phyloP scores from a whole-genome alignment of 1,140 invertebrate genomes.

The Leptinotarsa texana region DNA sequence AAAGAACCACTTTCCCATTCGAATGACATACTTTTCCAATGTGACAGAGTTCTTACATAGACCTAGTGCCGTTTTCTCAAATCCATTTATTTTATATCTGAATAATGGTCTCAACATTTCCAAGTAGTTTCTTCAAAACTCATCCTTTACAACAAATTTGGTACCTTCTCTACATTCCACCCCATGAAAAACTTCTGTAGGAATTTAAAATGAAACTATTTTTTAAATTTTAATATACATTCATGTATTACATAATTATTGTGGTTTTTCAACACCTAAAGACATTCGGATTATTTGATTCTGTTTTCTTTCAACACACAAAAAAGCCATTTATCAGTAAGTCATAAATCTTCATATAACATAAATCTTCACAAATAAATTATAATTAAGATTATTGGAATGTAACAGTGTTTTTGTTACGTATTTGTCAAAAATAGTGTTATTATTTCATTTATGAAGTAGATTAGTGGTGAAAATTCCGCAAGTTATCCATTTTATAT shows the following conservation, averaged over 20 bases:
- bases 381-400: conserved; percentile 30
- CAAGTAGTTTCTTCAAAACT: neutral
- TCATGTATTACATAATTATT: conserved; percentile 54
- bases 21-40: too few relatives aligned
- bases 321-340: conserved; percentile 46
- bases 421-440: conserved; percentile 48
- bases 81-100: neutral
- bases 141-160: neutral
- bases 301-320: conserved; percentile 50
- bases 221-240: conserved; percentile 48
- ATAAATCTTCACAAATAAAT: conserved; percentile 22
- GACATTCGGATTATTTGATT: conserved; percentile 53
- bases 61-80: neutral
- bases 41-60: too few relatives aligned
- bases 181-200: neutral
- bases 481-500: conserved; percentile 31
- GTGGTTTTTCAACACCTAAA: conserved; percentile 50
- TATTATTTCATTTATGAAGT: conserved; percentile 27
- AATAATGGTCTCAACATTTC: neutral
- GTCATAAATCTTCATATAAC: conserved; percentile 20
- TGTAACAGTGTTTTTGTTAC: conserved; percentile 36
- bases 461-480: conserved; percentile 10
- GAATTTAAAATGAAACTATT: conserved; percentile 16
- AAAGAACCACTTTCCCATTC: too few relatives aligned
- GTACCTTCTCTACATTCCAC: neutral